These are phyloP conservation scores for Silurus lanzhouensis DNA, from an alignment of 2,797 vertebrate genomes.

Conservation along the genomic window DNA sequence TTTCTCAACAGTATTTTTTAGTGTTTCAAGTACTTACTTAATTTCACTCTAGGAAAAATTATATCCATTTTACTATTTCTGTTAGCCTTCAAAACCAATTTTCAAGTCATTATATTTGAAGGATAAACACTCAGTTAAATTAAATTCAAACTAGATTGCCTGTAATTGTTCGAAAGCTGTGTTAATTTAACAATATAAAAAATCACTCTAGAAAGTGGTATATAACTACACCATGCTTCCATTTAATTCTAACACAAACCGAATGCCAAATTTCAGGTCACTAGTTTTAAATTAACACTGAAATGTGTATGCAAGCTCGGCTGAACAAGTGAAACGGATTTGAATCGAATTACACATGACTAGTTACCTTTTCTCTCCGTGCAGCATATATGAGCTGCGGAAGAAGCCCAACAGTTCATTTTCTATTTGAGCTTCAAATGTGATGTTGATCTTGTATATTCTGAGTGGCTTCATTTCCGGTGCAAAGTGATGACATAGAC, in stretches of 20 bases:
- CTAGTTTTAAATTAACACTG: background rate
- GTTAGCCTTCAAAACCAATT: background rate
- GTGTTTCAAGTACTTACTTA: background rate
- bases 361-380: constrained; percentile 87
- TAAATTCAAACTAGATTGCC: too few species aligned
- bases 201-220: background rate
- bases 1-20: background rate
- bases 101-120: background rate
- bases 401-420: constrained; percentile 95
- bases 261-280: background rate
- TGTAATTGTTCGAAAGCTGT: background rate
- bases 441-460: constrained; percentile 88
- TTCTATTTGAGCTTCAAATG: constrained; percentile 88
- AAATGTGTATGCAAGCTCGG: background rate
- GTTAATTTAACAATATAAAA: background rate
- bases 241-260: background rate
- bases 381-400: constrained; percentile 88
- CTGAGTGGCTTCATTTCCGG: constrained; percentile 85
- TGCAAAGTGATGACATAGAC: constrained; percentile 89
- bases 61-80: background rate
- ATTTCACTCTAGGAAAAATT: background rate
- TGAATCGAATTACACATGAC: background rate
- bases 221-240: background rate
- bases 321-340: background rate
- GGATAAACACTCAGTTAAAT: background rate